Evolutionary conservation across 2,113 vertebrate genomes (phyloP), one percentile per base, ranked within the genome.

Genomic region (Oxyruncus cristatus): DNA sequence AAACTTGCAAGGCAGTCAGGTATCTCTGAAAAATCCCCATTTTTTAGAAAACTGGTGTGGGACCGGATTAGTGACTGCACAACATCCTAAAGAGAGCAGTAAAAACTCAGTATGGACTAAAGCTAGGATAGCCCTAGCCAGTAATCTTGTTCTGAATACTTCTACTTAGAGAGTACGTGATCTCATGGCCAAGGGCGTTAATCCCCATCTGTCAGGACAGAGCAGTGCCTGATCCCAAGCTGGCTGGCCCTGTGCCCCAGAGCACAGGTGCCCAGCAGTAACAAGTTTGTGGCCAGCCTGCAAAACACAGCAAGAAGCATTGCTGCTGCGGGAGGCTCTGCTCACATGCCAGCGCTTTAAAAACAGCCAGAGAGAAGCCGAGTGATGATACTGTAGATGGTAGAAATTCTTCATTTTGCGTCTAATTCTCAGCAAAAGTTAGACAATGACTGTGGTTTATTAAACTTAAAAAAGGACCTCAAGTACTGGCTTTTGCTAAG

Each of bases 181-280:
- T 77, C 84, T 66, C 85, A 79, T 85, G 70, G 67, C 77, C 66
- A 39, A 81, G 87, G 41, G 76, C 0, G 4, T 94, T 97, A 96
- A 97, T 97, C 85, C 76, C 80, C 92, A 94, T 97, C 90, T 96
- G 94, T 88, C 86, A 84, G 95, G 86, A 89, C 30, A 0, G 87
- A 95, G 95, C 61, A 11, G 37, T 66, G 88, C 90, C 94, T 92
- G 50, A 71, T 94, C 91, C 96, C 94, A 83, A 88, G 91, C 30
- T 78, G 88, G 72, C 92, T 97, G 95, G 94, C 96, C 68, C 68
- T 12, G 2, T 76, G 95, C 93, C 96, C 91, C 6, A 5, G 85
- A 88, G 93, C 90, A 96, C 97, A 97, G 96, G 95, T 98, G 96
- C 86, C 72, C 39, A 0, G 87, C 87, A 96, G 76, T 71, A 82